Evolutionary conservation across 1,140 invertebrate genomes (phyloP).

Genomic region (Brachionus manjavacas): DNA sequence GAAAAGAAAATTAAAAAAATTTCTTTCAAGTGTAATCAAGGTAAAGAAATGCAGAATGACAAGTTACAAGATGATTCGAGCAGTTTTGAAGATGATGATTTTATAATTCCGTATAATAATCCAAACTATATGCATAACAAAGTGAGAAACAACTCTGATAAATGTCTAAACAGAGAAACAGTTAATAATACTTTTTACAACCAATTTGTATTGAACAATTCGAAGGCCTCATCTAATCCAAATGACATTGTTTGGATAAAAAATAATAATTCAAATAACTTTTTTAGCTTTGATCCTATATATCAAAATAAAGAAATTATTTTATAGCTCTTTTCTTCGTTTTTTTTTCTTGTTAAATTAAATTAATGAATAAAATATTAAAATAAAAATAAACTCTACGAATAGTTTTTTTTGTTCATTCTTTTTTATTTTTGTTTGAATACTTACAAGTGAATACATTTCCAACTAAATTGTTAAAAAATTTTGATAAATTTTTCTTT

Average conservation of each 20-base stretch:
- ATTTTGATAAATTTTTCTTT: too few species aligned
- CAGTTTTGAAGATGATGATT: conserved; percentile 12
- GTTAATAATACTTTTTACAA: background rate
- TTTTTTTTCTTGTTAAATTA: background rate
- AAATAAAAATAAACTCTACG: background rate
- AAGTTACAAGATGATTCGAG: background rate
- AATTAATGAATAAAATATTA: background rate
- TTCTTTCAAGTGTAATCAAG: background rate
- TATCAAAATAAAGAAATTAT: conserved; percentile 5
- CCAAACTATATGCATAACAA: background rate
- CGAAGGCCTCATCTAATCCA: background rate
- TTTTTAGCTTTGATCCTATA: background rate
- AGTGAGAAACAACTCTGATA: background rate
- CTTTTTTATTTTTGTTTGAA: too few species aligned
- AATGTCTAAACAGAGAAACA: background rate
- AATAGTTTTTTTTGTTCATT: too few species aligned
- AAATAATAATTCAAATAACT: background rate
- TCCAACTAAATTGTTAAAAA: too few species aligned
- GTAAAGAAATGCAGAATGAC: background rate
- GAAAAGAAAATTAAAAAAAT: conserved; percentile 1
- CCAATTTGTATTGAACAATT: background rate
- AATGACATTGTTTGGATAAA: conserved; percentile 9
- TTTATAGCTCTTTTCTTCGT: background rate
- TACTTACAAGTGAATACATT: too few species aligned
- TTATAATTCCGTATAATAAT: background rate